Evolutionary conservation across 2,797 vertebrate genomes (phyloP).

Genomic region (Martes flavigula): DNA sequence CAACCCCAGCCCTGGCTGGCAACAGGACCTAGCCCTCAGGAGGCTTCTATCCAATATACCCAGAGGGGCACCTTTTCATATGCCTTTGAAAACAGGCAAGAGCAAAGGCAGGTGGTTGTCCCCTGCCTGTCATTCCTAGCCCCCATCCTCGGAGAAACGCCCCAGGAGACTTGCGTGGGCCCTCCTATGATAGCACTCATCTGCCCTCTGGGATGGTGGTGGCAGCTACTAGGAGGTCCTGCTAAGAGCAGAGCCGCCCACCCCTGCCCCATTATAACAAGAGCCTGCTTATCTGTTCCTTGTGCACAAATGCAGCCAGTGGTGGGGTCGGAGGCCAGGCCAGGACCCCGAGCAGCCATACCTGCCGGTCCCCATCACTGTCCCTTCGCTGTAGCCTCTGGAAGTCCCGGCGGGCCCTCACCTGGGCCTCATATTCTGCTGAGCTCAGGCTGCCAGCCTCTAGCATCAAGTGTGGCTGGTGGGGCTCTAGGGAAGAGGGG

Average conservation of each 20-base stretch:
- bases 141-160: background rate
- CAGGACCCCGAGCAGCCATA: slow-evolving; percentile 46
- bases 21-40: background rate
- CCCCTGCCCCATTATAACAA: background rate
- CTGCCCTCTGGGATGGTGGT: background rate
- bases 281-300: background rate
- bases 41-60: background rate
- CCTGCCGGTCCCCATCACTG: slow-evolving; percentile 91
- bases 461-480: slow-evolving; percentile 92
- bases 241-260: background rate
- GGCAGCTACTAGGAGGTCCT: background rate
- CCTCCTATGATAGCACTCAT: background rate
- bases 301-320: background rate
- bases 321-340: background rate
- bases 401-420: slow-evolving; percentile 92
- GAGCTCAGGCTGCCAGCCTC: slow-evolving; percentile 93
- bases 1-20: background rate
- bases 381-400: slow-evolving; percentile 89
- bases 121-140: background rate
- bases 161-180: background rate
- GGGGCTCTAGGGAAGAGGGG: slow-evolving; percentile 88
- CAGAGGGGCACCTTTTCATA: background rate
- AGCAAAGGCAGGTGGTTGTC: background rate
- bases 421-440: slow-evolving; percentile 90
- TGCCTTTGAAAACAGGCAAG: background rate